Evolutionary conservation across 2,797 vertebrate genomes (phyloP).

Genomic region (Hipposideros larvatus): DNA sequence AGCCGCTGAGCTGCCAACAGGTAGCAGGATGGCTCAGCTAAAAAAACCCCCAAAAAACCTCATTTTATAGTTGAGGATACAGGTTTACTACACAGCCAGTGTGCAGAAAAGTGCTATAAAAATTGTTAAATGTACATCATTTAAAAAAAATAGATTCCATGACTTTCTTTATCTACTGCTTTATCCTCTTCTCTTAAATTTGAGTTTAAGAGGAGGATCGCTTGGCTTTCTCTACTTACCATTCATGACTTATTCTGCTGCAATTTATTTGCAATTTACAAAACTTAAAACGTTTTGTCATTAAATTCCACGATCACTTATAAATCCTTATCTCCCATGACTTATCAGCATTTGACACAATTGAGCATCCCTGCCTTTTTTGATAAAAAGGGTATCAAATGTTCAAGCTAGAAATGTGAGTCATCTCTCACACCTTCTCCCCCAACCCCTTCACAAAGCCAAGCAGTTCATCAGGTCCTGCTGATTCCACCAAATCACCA

Average conservation of each 20-base stretch:
- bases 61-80: not conserved
- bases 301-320: not conserved
- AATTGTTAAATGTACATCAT: not conserved
- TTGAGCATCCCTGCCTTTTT: not conserved
- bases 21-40: no score
- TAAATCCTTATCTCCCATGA: not conserved
- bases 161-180: not conserved
- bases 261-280: not conserved
- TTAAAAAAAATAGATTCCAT: conserved; percentile 24
- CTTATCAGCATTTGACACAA: not conserved
- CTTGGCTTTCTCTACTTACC: not conserved
- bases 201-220: not conserved
- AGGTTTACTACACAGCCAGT: not conserved
- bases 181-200: not conserved
- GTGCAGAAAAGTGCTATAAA: not conserved
- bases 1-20: no score
- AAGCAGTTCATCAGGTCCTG: not conserved
- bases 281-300: not conserved
- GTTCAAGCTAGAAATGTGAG: conserved; percentile 5
- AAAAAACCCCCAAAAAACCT: no score
- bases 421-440: not conserved
- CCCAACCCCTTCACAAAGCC: not conserved
- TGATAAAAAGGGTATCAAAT: not conserved
- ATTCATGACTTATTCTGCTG: not conserved
- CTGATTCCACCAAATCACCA: not conserved